These are phyloP conservation scores for Yponomeuta malinellus DNA, from an alignment of 2,888 invertebrate genomes.

Conservation along the genomic window DNA sequence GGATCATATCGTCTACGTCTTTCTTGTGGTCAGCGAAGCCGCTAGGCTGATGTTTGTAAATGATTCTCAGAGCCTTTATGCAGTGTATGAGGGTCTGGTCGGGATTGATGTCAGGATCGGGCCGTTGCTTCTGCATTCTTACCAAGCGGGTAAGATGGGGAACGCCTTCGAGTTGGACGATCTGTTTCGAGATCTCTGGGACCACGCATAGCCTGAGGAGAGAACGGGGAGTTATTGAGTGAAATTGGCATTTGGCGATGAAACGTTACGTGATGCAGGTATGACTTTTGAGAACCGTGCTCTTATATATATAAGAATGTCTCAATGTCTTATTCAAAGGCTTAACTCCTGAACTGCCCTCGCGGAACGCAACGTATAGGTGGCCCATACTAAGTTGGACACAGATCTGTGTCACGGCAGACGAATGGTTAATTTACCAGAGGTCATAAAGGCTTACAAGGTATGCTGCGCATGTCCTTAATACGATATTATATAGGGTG, in stretches of 20 bases:
- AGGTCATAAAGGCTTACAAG: too few species aligned
- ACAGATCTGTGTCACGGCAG: too few species aligned
- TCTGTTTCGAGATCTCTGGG: constrained; percentile 79
- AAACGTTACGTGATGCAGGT: too few species aligned
- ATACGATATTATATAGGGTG: too few species aligned
- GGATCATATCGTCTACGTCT: constrained; percentile 83
- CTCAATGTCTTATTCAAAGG: too few species aligned
- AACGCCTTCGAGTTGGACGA: constrained; percentile 81
- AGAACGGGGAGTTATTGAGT: neutral
- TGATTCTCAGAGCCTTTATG: constrained; percentile 59
- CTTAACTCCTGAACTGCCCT: too few species aligned
- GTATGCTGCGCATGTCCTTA: too few species aligned
- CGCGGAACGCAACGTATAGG: too few species aligned
- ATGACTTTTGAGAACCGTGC: too few species aligned
- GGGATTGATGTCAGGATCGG: constrained; percentile 49
- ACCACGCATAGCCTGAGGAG: constrained; percentile 78
- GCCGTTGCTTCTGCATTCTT: constrained; percentile 66
- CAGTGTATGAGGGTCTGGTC: constrained; percentile 67
- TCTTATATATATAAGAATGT: too few species aligned
- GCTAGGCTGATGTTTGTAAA: constrained; percentile 64
- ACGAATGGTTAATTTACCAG: too few species aligned
- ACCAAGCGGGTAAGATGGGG: constrained; percentile 81
- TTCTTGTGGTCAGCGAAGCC: constrained; percentile 58
- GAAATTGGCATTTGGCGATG: neutral
- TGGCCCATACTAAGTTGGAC: too few species aligned